phyloP scores from a whole-genome alignment of 2,888 invertebrate genomes.

The Empis stercorea region DNA sequence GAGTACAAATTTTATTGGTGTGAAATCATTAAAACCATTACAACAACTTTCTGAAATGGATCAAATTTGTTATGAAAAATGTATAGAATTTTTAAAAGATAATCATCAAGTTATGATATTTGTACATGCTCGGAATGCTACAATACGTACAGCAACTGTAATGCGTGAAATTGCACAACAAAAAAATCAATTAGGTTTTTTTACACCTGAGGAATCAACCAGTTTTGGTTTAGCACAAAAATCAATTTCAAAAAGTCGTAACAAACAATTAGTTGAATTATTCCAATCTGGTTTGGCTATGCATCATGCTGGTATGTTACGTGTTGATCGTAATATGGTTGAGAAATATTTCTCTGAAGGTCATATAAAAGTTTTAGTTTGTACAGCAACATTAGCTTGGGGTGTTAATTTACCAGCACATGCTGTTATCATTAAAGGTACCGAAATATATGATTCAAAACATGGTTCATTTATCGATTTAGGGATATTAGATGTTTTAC shows the following conservation, averaged over 20 bases:
- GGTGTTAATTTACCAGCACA: conserved; percentile 99
- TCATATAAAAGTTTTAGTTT: conserved; percentile 76
- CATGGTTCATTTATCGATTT: conserved; percentile 89
- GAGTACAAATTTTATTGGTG: conserved; percentile 79
- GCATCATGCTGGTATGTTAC: conserved; percentile 93
- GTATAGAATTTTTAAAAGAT: conserved; percentile 66
- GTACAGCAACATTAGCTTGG: conserved; percentile 98
- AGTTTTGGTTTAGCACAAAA: conserved; percentile 56
- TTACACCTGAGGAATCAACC: conserved; percentile 50
- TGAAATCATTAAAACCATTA: conserved; percentile 51
- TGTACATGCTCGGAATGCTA: conserved; percentile 95
- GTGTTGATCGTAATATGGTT: conserved; percentile 74
- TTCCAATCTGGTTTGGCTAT: conserved; percentile 81
- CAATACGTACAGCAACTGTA: conserved; percentile 73
- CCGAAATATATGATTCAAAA: conserved; percentile 94
- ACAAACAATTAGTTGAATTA: conserved; percentile 69
- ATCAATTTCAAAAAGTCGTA: conserved; percentile 57
- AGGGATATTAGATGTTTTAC: conserved; percentile 91
- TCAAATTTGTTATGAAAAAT: conserved; percentile 85
- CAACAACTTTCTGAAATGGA: conserved; percentile 71
- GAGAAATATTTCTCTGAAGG: conserved; percentile 87
- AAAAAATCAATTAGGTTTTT: conserved; percentile 55
- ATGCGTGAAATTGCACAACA: conserved; percentile 71
- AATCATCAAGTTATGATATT: conserved; percentile 97
- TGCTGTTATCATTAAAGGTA: conserved; percentile 66